phyloP scores from a whole-genome alignment of 2,113 vertebrate genomes.

The Heterocephalus glaber region DNA sequence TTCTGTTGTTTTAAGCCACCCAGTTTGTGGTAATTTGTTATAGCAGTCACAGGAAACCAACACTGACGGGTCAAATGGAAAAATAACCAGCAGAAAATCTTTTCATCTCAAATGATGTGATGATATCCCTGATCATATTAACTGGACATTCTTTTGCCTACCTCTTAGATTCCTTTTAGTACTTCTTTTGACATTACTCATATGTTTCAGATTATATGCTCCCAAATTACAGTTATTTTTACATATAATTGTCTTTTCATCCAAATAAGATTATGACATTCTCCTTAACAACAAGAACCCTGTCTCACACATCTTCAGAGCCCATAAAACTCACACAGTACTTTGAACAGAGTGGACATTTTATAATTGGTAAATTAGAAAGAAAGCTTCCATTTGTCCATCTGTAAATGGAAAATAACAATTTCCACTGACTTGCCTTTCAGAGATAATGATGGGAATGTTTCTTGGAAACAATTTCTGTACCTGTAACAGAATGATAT shows the following conservation, averaged over 20 bases:
- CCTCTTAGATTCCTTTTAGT: neutral
- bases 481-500: slow-evolving; percentile 71
- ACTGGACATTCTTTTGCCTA: neutral
- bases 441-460: slow-evolving; percentile 67
- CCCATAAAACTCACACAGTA: slow-evolving; percentile 47
- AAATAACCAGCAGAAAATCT: slow-evolving; percentile 10
- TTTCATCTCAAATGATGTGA: neutral
- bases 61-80: neutral
- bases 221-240: neutral
- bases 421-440: slow-evolving; percentile 71
- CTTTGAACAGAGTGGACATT: slow-evolving; percentile 47
- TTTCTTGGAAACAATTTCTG: slow-evolving; percentile 72
- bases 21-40: slow-evolving; percentile 45
- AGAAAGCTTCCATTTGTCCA: slow-evolving; percentile 69
- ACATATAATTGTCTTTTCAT: neutral
- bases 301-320: slow-evolving; percentile 34
- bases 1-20: slow-evolving; percentile 52
- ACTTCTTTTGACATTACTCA: neutral
- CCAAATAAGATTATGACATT: neutral
- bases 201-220: neutral
- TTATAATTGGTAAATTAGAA: slow-evolving; percentile 73
- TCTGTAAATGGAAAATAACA: slow-evolving; percentile 75
- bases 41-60: neutral
- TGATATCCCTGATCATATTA: neutral
- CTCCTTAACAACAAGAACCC: neutral